Evolutionary conservation across 2,113 vertebrate genomes (phyloP), one percentile per base, ranked within the genome.

Genomic region (Channa maculata): DNA sequence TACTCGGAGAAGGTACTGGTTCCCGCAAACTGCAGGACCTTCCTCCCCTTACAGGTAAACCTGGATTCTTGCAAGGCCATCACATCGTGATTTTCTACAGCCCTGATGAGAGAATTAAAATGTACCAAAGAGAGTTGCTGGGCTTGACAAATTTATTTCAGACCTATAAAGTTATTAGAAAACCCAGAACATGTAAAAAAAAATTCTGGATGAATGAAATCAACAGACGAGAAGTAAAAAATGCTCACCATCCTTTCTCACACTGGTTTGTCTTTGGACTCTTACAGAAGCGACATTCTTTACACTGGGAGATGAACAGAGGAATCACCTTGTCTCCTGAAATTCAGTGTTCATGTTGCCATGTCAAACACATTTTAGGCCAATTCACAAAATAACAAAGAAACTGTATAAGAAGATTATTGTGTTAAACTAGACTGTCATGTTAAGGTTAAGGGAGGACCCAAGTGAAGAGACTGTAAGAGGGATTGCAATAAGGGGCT

Each of bases 301-400:
- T 85, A 6, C 96, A 98, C 44, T 95, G 94, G 12, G 93, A 88
- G 15, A 95, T 3, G 75, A 93, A 93, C 14, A 95, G 38, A 2
- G 94, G 95, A 39, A 97, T 95, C 39, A 97, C 96, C 65, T 94
- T 95, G 86, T 97, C 96, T 53, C 96, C 96, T 96, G 71, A 3
- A 88, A 53, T 33, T 10, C n/a, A 52, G 24, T 24, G 24, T 24
- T 24, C 24, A 24, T 24, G 24, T 24, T 24, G 24, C 24, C 24
- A 24, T 24, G 24, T 24, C 24, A 24, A 24, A 24, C 24, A 1
- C 1, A 24, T 24, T 24, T 24, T 24, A 24, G 24, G 24, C 24
- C 24, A 24, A 24, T 24, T 24, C 24, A 24, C 24, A 24, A 24
- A 24, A 24, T 24, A 24, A 24, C 24, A 24, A 24, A 24, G 24